These are phyloP conservation scores for Rugalucina vietnamica DNA, from an alignment of 2,888 invertebrate genomes.

Conservation along the genomic window DNA sequence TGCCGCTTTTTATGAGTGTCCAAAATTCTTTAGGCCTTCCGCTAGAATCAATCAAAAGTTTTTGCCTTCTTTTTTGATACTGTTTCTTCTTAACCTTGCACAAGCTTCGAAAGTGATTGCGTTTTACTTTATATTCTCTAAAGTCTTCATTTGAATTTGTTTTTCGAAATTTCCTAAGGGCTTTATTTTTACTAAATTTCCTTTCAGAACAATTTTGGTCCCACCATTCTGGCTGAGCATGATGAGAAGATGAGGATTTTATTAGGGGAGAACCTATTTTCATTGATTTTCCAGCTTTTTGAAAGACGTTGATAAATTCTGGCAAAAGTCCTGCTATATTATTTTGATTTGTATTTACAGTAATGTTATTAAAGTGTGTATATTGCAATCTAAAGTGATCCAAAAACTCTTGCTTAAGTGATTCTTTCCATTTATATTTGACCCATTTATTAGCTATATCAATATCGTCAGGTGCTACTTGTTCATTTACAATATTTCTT, in stretches of 20 bases:
- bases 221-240: background rate
- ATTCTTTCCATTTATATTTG: slow-evolving; percentile 2
- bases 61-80: background rate
- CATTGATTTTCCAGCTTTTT: background rate
- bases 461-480: background rate
- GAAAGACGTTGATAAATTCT: background rate
- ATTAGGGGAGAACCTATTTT: background rate
- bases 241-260: background rate
- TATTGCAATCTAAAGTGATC: background rate
- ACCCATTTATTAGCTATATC: background rate
- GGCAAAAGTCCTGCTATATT: background rate
- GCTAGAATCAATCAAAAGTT: background rate
- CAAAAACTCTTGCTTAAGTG: background rate
- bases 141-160: background rate
- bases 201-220: background rate
- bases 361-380: background rate
- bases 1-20: background rate
- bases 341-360: background rate
- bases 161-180: background rate
- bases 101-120: background rate
- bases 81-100: background rate
- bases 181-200: background rate
- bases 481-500: background rate
- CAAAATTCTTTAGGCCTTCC: background rate
- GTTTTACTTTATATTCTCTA: background rate